These are phyloP conservation scores for Nudaria mundana DNA, from an alignment of 2,888 invertebrate genomes.

Conservation along the genomic window DNA sequence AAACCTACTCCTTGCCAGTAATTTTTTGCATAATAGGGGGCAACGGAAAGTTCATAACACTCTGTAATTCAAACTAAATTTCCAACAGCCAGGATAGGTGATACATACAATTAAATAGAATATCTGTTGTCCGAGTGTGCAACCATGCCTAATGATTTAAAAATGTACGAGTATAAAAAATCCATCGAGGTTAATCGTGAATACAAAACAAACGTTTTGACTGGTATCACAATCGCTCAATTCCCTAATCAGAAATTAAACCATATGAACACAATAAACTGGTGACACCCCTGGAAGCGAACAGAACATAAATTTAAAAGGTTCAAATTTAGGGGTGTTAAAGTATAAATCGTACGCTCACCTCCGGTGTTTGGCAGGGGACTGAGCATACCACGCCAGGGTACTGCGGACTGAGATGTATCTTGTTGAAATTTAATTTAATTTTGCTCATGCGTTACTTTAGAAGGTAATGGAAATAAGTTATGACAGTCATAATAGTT, in stretches of 20 bases:
- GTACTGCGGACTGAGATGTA: slow-evolving; percentile 17
- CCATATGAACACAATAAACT: slow-evolving; percentile 35
- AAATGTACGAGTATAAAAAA: too few species aligned
- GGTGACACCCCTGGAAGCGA: slow-evolving; percentile 18
- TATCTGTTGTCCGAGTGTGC: too few species aligned
- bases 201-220: too few species aligned
- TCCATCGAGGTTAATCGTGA: too few species aligned
- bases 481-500: slow-evolving; percentile 24
- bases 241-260: slow-evolving; percentile 34
- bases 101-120: too few species aligned
- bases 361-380: slow-evolving; percentile 29
- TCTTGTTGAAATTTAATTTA: slow-evolving; percentile 47
- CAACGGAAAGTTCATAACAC: too few species aligned
- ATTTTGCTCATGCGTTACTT: slow-evolving; percentile 35
- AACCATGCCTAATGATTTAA: too few species aligned
- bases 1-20: too few species aligned
- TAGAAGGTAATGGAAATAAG: slow-evolving; percentile 11
- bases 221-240: slow-evolving; percentile 5
- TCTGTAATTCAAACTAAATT: too few species aligned
- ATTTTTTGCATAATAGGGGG: too few species aligned
- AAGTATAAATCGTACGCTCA: slow-evolving; percentile 33
- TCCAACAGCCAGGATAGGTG: too few species aligned
- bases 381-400: slow-evolving; percentile 10
- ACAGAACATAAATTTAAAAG: slow-evolving; percentile 39
- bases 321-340: slow-evolving; percentile 26